Conservation (phyloP, 2,113 vertebrate genomes). For the Rostratula benghalensis region DNA sequence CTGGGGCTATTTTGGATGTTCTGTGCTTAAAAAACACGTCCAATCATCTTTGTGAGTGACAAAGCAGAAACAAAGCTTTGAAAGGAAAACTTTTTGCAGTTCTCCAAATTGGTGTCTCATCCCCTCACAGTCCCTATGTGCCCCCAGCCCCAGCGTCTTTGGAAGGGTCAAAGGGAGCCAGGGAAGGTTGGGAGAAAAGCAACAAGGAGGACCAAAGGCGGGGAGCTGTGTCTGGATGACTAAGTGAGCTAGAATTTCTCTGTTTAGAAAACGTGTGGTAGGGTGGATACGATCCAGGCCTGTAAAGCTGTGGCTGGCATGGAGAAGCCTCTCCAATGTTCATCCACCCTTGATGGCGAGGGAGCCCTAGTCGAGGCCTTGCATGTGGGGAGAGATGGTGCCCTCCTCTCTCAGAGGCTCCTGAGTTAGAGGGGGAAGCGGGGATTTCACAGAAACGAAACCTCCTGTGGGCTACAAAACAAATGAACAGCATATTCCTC, state of each 20-base stretch:
- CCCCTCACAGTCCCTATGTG: not conserved
- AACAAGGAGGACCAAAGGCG: not conserved
- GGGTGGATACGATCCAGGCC: not conserved
- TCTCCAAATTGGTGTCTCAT: not conserved
- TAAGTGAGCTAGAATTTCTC: constrained; percentile 46
- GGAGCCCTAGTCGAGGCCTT: not conserved
- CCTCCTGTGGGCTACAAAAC: not conserved
- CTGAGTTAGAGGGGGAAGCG: not conserved
- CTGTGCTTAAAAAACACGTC: not conserved
- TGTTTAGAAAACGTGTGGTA: constrained; percentile 8
- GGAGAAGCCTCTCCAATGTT: not conserved
- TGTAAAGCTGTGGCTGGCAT: not conserved
- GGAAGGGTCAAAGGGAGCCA: not conserved
- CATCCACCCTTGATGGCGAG: not conserved
- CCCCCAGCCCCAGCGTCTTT: not conserved
- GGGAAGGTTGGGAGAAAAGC: not conserved
- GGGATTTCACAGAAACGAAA: not conserved
- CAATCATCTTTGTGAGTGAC: not conserved
- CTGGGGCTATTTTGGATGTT: not conserved
- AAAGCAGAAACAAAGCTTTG: not conserved
- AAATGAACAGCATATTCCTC: not conserved
- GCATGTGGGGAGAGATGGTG: accelerated
- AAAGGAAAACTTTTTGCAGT: not conserved
- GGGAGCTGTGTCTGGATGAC: constrained; percentile 35
- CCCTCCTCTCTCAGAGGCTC: not conserved